Percentiles rank a stretch among this genome's conserved stretches.
phyloP scores from a whole-genome alignment of 2,888 invertebrate species.

The Lithophane socia region DNA sequence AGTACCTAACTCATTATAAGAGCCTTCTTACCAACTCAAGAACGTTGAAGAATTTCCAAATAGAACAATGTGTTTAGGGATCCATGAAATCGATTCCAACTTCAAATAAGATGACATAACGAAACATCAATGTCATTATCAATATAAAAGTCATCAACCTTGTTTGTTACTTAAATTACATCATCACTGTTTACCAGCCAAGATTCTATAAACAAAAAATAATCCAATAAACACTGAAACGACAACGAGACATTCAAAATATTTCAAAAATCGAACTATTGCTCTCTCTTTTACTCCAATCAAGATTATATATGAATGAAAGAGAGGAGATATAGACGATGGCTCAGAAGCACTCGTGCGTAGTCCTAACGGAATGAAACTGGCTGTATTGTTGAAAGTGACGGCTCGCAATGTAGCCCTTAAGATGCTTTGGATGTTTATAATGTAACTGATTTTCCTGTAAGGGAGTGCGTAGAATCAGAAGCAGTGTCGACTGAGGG shows the following conservation, averaged over 20 bases:
- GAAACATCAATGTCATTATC: constrained; percentile 55
- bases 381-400: constrained; percentile 65
- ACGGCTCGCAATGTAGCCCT: constrained; percentile 57
- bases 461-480: constrained; percentile 46
- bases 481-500: constrained; percentile 9
- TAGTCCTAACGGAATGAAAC: constrained; percentile 69
- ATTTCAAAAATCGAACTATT: constrained; percentile 62
- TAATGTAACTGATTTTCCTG: constrained; percentile 59
- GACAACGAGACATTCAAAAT: constrained; percentile 65
- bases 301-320: constrained; percentile 31
- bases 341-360: constrained; percentile 75
- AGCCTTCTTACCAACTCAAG: neutral
- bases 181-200: constrained; percentile 59
- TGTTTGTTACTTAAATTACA: constrained; percentile 54
- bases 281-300: constrained; percentile 47
- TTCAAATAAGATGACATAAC: constrained; percentile 41
- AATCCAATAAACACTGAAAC: constrained; percentile 64
- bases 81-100: constrained; percentile 45
- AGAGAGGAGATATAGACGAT: constrained; percentile 52
- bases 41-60: constrained; percentile 24
- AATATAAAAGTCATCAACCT: constrained; percentile 54
- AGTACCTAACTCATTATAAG: neutral
- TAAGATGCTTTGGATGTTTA: constrained; percentile 61
- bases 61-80: constrained; percentile 10
- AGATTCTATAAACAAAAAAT: constrained; percentile 59